Evolutionary conservation across 2,888 invertebrate genomes (phyloP).

Genomic region (Crepidodera aurea): DNA sequence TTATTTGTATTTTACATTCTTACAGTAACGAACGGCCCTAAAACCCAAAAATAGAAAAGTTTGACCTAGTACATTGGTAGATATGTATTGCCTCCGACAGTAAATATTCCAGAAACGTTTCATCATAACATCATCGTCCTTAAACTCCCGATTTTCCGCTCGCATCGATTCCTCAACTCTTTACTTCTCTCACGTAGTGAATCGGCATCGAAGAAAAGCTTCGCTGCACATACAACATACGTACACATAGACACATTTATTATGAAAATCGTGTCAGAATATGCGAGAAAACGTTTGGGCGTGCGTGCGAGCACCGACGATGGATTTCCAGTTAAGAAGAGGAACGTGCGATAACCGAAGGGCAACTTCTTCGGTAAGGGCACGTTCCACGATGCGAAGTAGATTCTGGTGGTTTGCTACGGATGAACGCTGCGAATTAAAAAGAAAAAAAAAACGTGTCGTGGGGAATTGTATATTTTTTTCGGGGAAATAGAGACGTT

Average conservation of each 20-base stretch:
- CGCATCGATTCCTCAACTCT: background rate
- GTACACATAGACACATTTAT: slow-evolving; percentile 35
- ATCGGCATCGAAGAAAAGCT: background rate
- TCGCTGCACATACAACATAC: slow-evolving; percentile 45
- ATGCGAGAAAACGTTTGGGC: slow-evolving; percentile 55
- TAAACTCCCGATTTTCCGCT: background rate
- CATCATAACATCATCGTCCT: background rate
- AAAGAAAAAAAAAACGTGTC: no score
- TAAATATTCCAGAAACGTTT: background rate
- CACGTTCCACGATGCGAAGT: slow-evolving; percentile 38
- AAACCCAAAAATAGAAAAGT: no score
- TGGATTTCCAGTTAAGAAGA: slow-evolving; percentile 62
- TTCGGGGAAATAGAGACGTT: no score
- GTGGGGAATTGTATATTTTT: no score
- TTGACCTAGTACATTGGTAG: no score
- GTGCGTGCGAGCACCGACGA: slow-evolving; percentile 57
- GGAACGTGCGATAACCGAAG: slow-evolving; percentile 61
- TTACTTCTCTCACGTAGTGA: background rate
- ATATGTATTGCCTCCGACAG: no score
- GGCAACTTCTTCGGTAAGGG: slow-evolving; percentile 49
- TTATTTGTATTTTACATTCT: no score
- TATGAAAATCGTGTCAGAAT: slow-evolving; percentile 53
- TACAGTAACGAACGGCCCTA: no score
- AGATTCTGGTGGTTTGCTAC: background rate
- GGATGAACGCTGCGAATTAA: background rate